Base-by-base conservation (phyloP, 2,113 vertebrate species). In the Catharus bicknelli region DNA sequence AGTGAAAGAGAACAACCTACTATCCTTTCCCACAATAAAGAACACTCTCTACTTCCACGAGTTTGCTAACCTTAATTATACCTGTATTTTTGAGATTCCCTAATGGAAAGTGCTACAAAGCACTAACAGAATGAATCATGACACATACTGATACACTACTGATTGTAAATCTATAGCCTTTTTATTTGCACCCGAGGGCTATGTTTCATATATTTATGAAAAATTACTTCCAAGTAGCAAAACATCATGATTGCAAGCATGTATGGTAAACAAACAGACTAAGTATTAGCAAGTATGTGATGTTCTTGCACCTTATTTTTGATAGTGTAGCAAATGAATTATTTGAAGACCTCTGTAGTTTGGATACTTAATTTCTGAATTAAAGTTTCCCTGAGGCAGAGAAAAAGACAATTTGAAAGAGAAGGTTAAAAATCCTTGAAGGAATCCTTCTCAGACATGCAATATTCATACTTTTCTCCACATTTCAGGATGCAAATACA, bases 61-160 rank as follows among this genome's bases (percentile, higher is more conserved):
- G n/a, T 93, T 88, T 93, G 59, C 42, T 90, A 91, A 58, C 70
- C 34, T 80, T 96, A 93, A 90, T 88, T 88, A 80, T 22, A 83
- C 13, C 40, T 67, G 90, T 9, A 86, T 68, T 88, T 95, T 80
- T 80, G 58, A 90, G 78, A 88, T 50, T 93, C 83, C 61, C 72
- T 77, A 93, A 74, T 70, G 76, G 76, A 57, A 95, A 86, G 64
- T 67, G 61, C 79, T 83, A 94, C 51, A 91, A 91, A 91, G 59
- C 19, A 34, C 51, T 74, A 93, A 77, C 32, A 77, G 55, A 91
- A 94, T 84, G 43, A 95, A 94, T 89, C 81, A 81, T 78, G 89
- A 88, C 77, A 94, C 30, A 70, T 74, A 88, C 79, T 94, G 85
- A 93, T 90, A 96, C 16, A 68, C 50, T 36, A 79, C 66, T 84